Evolutionary conservation across 2,797 vertebrate species (phyloP), one percentile per base, ranked within the genome.

Genomic region (Sparidentex hasta): DNA sequence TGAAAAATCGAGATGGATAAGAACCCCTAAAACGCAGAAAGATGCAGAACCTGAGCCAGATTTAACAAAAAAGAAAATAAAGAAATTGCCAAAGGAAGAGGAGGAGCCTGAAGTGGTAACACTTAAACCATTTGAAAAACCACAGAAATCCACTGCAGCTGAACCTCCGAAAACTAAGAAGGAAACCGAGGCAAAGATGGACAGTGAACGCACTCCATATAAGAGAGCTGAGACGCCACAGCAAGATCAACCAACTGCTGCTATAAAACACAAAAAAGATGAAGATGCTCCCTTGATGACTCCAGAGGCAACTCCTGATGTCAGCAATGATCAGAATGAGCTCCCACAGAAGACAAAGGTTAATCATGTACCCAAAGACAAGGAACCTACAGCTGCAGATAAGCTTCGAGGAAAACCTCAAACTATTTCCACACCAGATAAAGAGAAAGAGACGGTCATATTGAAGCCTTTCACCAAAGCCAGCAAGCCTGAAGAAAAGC

Each of bases 41-140:
- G 68, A 76, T 13, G 61, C 74, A 27, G 75, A 86, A 38, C 58
- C 77, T 17, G 82, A 92, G 41, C 80, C 88, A 56, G 83, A 87
- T 73, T 63, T 85, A 38, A 74, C 77, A 0, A 90, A 86, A 57
- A 91, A 88, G 75, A 94, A 88, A 87, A 88, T 93, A 51, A 90
- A 85, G 50, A 83, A 80, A 71, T 29, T 93, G 29, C 84, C 89
- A 61, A 87, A 86, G 69, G 77, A 81, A 54, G 81, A 82, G 0
- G 74, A 86, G 5, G 84, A 88, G 9, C 71, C 78, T 65, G 92
- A 93, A 71, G 52, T 25, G 0, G 90, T 93, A 25, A 80, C 61
- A 4, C 65, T 94, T 51, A 93, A 92, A 74, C 87, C 93, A 33
- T 92, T 94, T 80, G 56, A 90, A 43, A 92, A 87, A 77, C 63